phyloP scores from a whole-genome alignment of 2,797 vertebrate genomes.

The Catamblyrhynchus diadema region DNA sequence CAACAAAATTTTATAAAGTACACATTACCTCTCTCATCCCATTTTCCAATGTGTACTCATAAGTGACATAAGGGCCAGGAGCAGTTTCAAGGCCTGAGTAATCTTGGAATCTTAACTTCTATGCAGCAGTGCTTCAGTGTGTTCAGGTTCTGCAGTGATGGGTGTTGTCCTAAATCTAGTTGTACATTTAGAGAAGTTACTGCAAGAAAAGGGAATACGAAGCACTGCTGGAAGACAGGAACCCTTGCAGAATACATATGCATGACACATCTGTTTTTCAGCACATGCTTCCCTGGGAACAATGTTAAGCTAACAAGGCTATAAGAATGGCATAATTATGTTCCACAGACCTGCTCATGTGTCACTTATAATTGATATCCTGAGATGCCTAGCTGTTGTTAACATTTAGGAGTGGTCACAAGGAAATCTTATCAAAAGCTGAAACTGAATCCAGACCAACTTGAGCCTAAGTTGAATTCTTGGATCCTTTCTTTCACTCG shows the following conservation, averaged over 20 bases:
- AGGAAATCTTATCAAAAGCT: neutral
- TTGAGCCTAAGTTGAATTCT: neutral
- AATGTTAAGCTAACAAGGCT: neutral
- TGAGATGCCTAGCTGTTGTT: neutral
- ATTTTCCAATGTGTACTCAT: neutral
- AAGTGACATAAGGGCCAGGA: neutral
- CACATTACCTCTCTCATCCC: neutral
- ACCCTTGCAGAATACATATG: neutral
- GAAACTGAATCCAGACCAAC: neutral
- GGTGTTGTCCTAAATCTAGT: neutral
- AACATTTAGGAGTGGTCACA: neutral
- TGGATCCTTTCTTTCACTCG: neutral
- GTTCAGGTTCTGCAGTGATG: neutral
- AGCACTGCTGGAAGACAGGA: neutral
- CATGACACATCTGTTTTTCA: neutral
- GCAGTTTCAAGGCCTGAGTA: neutral
- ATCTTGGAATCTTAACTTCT: neutral
- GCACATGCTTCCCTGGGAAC: neutral
- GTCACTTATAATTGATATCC: neutral
- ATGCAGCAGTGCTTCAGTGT: rapidly evolving
- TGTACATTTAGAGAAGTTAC: neutral
- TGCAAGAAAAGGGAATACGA: neutral
- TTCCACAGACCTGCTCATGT: neutral
- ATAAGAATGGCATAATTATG: neutral
- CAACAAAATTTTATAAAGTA: neutral